These are phyloP conservation scores for Drosophila melanica DNA, from an alignment of 1,140 invertebrate genomes.

Conservation along the genomic window DNA sequence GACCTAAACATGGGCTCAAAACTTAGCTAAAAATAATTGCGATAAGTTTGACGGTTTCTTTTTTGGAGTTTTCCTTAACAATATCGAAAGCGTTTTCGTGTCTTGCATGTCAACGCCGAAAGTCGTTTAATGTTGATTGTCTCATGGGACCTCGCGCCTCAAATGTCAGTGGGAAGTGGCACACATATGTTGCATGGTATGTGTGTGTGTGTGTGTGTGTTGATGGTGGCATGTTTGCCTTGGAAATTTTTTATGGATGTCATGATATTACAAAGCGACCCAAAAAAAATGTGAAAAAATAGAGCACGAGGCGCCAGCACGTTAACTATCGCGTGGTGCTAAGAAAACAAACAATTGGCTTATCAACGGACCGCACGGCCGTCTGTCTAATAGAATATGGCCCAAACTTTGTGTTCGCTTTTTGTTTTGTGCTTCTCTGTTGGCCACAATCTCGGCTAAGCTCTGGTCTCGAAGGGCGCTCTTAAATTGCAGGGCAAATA, in stretches of 20 bases:
- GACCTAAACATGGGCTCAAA: too few species aligned
- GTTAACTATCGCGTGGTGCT: slow-evolving; percentile 42
- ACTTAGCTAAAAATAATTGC: too few species aligned
- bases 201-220: slow-evolving; percentile 5
- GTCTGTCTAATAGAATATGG: slow-evolving; percentile 29
- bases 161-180: slow-evolving; percentile 31
- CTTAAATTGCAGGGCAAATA: slow-evolving; percentile 11
- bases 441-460: background rate
- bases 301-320: slow-evolving; percentile 14
- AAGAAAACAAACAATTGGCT: slow-evolving; percentile 52
- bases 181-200: slow-evolving; percentile 21
- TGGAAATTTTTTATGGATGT: slow-evolving; percentile 36
- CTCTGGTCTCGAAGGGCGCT: background rate
- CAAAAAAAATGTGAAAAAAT: slow-evolving; percentile 3
- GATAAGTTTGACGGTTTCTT: background rate
- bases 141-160: slow-evolving; percentile 33
- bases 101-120: slow-evolving; percentile 31
- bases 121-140: slow-evolving; percentile 47
- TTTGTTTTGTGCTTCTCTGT: background rate
- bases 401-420: background rate
- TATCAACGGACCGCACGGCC: slow-evolving; percentile 25
- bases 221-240: slow-evolving; percentile 27
- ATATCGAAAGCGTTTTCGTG: background rate
- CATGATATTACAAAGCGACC: slow-evolving; percentile 26
- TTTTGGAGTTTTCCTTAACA: background rate